phyloP scores from a whole-genome alignment of 1,140 invertebrate genomes.

The Danaus melanippus region DNA sequence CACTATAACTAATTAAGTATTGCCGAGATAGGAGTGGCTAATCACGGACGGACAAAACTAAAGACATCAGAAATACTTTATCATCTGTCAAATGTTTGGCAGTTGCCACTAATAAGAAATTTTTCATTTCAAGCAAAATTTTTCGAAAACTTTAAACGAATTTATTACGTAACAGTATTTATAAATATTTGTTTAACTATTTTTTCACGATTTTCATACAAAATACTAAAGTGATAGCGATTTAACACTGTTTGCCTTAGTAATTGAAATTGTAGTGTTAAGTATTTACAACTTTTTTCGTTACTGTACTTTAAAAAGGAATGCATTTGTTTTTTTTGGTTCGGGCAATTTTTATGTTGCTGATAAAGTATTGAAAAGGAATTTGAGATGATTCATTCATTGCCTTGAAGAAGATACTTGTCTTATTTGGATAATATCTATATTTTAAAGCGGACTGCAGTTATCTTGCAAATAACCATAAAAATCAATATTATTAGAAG shows the following conservation, averaged over 20 bases:
- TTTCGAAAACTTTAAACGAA: too few relatives aligned
- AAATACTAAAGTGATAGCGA: too few relatives aligned
- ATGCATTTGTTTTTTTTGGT: constrained; percentile 17
- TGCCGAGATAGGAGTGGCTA: constrained; percentile 61
- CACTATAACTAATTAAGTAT: constrained; percentile 50
- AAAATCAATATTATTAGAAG: too few relatives aligned
- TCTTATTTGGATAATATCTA: too few relatives aligned
- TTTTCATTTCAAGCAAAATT: constrained; percentile 23
- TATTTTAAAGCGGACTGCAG: too few relatives aligned
- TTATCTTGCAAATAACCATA: too few relatives aligned
- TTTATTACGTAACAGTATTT: too few relatives aligned
- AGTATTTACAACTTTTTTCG: background rate
- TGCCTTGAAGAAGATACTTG: constrained; percentile 17
- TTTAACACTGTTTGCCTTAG: too few relatives aligned
- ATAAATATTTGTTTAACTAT: too few relatives aligned
- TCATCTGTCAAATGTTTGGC: constrained; percentile 52
- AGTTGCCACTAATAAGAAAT: constrained; percentile 24
- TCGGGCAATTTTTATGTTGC: constrained; percentile 26
- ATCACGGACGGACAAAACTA: constrained; percentile 54
- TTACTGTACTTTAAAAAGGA: constrained; percentile 7
- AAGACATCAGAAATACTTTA: constrained; percentile 43
- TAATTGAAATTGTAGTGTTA: background rate
- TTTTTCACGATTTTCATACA: too few relatives aligned
- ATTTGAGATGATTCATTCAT: constrained; percentile 46
- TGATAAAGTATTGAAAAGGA: constrained; percentile 36